Conservation (phyloP, 2,113 vertebrate species). For the Ptilorrhoa leucosticta region DNA sequence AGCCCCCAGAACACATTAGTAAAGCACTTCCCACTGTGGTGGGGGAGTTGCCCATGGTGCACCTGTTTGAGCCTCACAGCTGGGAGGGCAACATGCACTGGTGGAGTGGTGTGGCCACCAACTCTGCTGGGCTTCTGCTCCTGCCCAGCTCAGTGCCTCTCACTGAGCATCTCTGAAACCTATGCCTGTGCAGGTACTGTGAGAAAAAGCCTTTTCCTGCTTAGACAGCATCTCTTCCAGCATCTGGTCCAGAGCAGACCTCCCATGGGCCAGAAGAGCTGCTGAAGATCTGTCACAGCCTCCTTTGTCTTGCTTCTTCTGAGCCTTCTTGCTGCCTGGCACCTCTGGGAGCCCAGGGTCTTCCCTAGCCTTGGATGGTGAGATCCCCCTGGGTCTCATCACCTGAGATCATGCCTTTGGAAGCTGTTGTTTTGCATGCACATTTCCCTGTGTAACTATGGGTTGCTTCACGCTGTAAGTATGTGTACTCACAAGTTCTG, state of each 20-base stretch:
- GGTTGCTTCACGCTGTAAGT: neutral
- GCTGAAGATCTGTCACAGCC: neutral
- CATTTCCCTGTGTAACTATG: neutral
- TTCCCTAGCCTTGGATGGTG: neutral
- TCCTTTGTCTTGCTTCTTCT: neutral
- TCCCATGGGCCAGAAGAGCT: neutral
- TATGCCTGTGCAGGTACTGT: accelerated
- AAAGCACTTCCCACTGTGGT: accelerated
- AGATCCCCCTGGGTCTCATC: neutral
- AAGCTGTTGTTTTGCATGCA: neutral
- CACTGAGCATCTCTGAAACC: neutral
- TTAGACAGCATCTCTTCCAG: neutral
- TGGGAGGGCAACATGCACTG: accelerated
- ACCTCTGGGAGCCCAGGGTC: neutral
- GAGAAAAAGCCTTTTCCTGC: neutral
- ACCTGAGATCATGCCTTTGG: neutral
- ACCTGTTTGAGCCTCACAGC: neutral
- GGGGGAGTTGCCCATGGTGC: neutral
- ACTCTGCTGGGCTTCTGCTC: neutral
- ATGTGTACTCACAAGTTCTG: neutral
- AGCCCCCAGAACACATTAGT: neutral
- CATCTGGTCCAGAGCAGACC: neutral
- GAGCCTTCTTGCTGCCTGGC: neutral
- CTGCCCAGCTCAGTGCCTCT: neutral
- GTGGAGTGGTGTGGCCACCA: neutral